Base-by-base conservation (phyloP, 2,113 vertebrate genomes). In the Thymallus thymallus region DNA sequence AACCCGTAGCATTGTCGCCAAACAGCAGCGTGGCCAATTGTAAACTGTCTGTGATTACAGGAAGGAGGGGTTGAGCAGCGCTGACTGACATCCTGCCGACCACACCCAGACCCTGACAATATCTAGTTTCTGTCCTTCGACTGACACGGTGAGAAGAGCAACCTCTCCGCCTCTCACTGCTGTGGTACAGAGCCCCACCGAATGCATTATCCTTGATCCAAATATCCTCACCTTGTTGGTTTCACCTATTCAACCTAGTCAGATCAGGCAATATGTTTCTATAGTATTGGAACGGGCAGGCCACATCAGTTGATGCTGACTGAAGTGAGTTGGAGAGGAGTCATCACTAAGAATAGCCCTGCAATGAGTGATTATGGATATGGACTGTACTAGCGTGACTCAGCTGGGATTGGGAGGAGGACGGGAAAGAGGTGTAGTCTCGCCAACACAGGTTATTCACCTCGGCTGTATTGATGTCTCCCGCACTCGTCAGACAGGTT, bases 31-130 rank as follows among this genome's bases (percentile, higher is more conserved):
- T 13, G 12, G 23, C 16, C 58, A 22, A 23, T 61, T 41, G n/a
- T 61, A 9, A 41, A 10, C 10, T 41, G 35, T 26, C 26, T 26
- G 26, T 41, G 35, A 83, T 82, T 87, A 83, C 84, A 85, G 85
- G 87, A 86, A 88, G 78, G 71, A 51, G 65, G 73, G 16, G 9
- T 41, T 41, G 80, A 80, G 80, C 75, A 78, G 78, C 84, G 83
- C 80, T 75, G 86, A 85, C 64, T 72, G 79, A 73, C 77, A 74
- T 89, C 87, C 84, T 84, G 72, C n/a, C 62, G 68, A 73, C 80
- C 88, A 41, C 35, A 41, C 35, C 35, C 35, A 56, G 26, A 72
- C 61, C 88, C 91, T 79, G 84, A 86, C 76, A 88, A 85, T 76
- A 87, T 89, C 85, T 83, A 63, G 20, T 80, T 82, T 83, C 76